A percentile compares a stretch with the other conserved stretches of the same genome.
These are phyloP conservation scores for Nothobranchius furzeri DNA, from an alignment of 2,113 vertebrate genomes.

Conservation along the genomic window DNA sequence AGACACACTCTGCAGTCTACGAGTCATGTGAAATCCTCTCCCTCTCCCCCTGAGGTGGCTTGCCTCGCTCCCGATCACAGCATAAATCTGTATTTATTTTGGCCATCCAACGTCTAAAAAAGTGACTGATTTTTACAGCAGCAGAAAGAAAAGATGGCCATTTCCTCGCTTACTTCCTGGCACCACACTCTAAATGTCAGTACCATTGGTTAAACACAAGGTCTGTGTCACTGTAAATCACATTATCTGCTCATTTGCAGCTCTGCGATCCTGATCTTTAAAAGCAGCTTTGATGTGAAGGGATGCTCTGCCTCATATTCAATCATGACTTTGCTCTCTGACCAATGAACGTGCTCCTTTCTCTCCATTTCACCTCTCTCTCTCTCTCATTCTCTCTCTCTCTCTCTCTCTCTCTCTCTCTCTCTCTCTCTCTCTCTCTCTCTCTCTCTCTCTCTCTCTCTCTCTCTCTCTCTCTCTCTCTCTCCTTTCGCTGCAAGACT, in stretches of 20 bases:
- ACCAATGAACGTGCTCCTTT: conserved; percentile 5
- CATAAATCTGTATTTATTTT: conserved; percentile 52
- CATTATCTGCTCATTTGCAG: conserved; percentile 42
- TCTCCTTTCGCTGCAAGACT: conserved; percentile 10
- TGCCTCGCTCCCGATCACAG: conserved; percentile 59
- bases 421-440: conserved; percentile 30
- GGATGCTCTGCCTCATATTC: background rate
- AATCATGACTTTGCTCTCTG: conserved; percentile 16
- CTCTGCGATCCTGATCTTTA: conserved; percentile 14
- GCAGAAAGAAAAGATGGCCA: conserved; percentile 1
- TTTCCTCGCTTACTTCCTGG: background rate
- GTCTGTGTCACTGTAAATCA: conserved; percentile 33
- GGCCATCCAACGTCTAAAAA: conserved; percentile 41
- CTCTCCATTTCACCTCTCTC: conserved; percentile 23
- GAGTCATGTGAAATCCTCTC: conserved; percentile 64
- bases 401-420: conserved; percentile 18
- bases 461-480: conserved; percentile 27
- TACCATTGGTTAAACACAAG: conserved; percentile 36
- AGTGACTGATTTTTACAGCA: conserved; percentile 27
- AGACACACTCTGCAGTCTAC: conserved; percentile 74
- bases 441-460: conserved; percentile 30
- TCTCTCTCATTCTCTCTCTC: conserved; percentile 31
- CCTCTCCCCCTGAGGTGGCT: conserved; percentile 46
- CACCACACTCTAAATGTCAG: conserved; percentile 17
- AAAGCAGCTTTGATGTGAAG: conserved; percentile 27